Base-by-base conservation (phyloP, 2,888 invertebrate species). In the Autographa pulchrina region DNA sequence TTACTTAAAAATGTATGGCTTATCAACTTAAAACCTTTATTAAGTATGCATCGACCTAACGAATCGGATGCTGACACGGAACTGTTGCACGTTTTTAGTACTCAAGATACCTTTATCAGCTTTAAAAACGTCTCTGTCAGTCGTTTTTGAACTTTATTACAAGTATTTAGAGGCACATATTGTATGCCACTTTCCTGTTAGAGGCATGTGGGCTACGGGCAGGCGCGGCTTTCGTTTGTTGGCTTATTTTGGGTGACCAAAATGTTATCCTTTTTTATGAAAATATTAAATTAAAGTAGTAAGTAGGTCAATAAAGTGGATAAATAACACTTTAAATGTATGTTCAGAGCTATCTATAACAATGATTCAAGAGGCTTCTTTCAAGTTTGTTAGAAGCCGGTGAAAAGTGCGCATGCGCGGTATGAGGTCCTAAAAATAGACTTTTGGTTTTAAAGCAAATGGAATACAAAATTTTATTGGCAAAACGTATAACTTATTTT, bases 351-450 rank as follows among this genome's bases (percentile, higher is more conserved):
- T 48, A 1, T 0, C 1, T 48, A 38, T 11, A 38, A 5, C 5
- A 14, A 5, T 6, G 1, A n/a, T 48, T n/a, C n/a, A 0, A 6
- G 6, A 48, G 48, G 48, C 48, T 48, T 48, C 48, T 48, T 48
- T 48, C 48, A 48, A 48, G n/a, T 1, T 16, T 31, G 66, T 71
- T 31, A 67, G 58, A 75, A 61, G 67, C 76, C n/a, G 58, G 61
- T 67, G 67, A 62, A 71, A 61, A 75, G 65, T 43, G 72, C 75
- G 71, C 75, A 75, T 56, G 72, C 75, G 71, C 70, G 71, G 3
- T n/a, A n/a, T 48, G n/a, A 48, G n/a, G n/a, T 48, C 7, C 48
- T n/a, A 48, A 38, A 9, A 38, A 35, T 35, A 38, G 11, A 38
- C 11, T 38, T n/a, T n/a, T 7, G 5, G n/a, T n/a, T 16, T 6